Evolutionary conservation across 1,140 invertebrate species (phyloP).

Genomic region (Muscidifurax raptorellus): DNA sequence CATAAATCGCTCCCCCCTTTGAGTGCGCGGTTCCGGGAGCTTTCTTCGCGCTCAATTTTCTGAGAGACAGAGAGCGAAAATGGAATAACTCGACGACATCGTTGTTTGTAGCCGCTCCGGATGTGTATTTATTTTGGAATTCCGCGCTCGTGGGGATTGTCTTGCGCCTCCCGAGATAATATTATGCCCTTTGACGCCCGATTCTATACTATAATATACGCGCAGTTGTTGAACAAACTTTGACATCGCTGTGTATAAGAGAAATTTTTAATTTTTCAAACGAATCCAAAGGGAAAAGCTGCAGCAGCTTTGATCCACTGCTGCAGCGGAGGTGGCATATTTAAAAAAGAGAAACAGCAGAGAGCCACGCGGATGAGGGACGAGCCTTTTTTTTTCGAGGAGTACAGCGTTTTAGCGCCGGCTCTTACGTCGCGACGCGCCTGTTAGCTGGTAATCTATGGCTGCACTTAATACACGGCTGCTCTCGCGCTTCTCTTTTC

Average conservation of each 20-base stretch:
- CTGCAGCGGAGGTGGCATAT: not conserved
- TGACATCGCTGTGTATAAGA: not conserved
- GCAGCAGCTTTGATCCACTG: not conserved
- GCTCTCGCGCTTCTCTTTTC: constrained; percentile 59
- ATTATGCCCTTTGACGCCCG: not conserved
- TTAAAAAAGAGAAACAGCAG: constrained; percentile 6
- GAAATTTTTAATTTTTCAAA: not conserved
- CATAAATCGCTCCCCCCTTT: constrained; percentile 36
- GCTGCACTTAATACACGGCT: constrained; percentile 74
- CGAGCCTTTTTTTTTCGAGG: constrained; percentile 65
- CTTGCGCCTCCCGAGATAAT: not conserved
- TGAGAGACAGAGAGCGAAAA: not conserved
- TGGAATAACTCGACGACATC: not conserved
- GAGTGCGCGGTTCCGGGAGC: constrained; percentile 2
- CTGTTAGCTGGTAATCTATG: constrained; percentile 72
- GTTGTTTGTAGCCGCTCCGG: constrained; percentile 10
- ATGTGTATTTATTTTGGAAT: constrained; percentile 15
- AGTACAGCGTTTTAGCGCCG: constrained; percentile 67
- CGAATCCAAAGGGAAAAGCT: not conserved
- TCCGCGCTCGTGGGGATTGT: not conserved
- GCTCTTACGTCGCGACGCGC: constrained; percentile 51
- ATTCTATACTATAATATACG: no score
- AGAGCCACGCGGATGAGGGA: constrained; percentile 60
- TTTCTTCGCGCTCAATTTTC: constrained; percentile 9
- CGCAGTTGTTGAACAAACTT: not conserved